Evolutionary conservation across 2,113 vertebrate species (phyloP).

Genomic region (Anoplopoma fimbria): DNA sequence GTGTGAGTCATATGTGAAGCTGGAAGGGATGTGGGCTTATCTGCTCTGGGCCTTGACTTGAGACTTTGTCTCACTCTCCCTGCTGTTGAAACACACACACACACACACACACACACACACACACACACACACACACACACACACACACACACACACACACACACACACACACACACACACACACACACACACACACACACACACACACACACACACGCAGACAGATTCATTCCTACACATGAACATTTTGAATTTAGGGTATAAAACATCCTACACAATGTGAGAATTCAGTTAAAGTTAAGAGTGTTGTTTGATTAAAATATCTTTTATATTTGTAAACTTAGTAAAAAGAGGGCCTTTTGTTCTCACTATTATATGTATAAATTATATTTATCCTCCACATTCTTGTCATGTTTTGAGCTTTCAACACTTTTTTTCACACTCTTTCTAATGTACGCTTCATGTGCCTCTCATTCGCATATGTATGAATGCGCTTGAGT

Average conservation of each 20-base stretch:
- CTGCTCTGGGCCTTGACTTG: conserved; percentile 55
- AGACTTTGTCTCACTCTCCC: conserved; percentile 18
- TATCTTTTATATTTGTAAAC: not conserved
- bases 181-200: not conserved
- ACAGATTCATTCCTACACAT: conserved; percentile 10
- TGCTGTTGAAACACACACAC: conserved; percentile 7
- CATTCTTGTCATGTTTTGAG: not conserved
- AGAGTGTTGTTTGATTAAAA: not conserved
- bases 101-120: not conserved
- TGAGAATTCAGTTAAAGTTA: not conserved
- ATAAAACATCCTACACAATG: not conserved
- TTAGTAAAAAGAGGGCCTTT: not conserved
- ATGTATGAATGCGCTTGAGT: not conserved
- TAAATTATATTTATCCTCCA: not conserved
- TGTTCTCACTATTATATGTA: not conserved
- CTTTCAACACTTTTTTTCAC: too few relatives aligned
- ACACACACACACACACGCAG: not conserved
- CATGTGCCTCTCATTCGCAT: not conserved
- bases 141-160: not conserved
- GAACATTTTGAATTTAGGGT: not conserved
- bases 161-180: conserved; percentile 1
- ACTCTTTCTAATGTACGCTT: not conserved
- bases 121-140: conserved; percentile 1
- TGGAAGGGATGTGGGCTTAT: conserved; percentile 58
- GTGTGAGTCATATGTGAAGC: conserved; percentile 74